phyloP scores from a whole-genome alignment of 2,797 vertebrate species.

The Melanotaenia nigrans region DNA sequence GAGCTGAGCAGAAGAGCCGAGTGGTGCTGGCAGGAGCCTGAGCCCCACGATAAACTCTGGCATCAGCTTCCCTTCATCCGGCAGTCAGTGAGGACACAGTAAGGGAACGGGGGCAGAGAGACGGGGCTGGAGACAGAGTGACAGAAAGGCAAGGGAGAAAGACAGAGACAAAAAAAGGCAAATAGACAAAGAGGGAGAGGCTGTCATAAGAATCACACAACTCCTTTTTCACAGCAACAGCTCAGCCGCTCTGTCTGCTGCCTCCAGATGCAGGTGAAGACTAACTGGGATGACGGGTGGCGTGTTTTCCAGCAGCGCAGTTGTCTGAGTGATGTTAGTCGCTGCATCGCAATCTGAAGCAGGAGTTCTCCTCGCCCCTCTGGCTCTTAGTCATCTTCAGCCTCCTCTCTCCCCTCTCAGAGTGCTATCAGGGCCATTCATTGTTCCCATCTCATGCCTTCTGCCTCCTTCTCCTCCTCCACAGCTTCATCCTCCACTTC shows the following conservation, averaged over 20 bases:
- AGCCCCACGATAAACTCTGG: slow-evolving; percentile 86
- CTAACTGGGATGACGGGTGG: slow-evolving; percentile 74
- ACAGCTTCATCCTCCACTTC: slow-evolving; percentile 70
- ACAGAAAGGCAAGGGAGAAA: slow-evolving; percentile 48
- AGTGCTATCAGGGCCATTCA: slow-evolving; percentile 73
- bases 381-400: slow-evolving; percentile 73
- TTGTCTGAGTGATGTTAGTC: slow-evolving; percentile 69
- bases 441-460: slow-evolving; percentile 71
- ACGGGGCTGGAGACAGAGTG: slow-evolving; percentile 63
- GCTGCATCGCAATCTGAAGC: slow-evolving; percentile 65
- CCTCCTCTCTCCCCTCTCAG: slow-evolving; percentile 62
- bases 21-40: slow-evolving; percentile 81
- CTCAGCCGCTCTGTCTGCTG: slow-evolving; percentile 62
- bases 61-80: slow-evolving; percentile 85
- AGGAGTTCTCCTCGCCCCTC: slow-evolving; percentile 55
- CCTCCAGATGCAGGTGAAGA: slow-evolving; percentile 63
- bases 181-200: slow-evolving; percentile 62
- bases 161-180: slow-evolving; percentile 51
- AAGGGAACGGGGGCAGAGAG: slow-evolving; percentile 76
- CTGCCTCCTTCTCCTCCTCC: slow-evolving; percentile 64
- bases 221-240: slow-evolving; percentile 63
- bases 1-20: slow-evolving; percentile 72
- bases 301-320: slow-evolving; percentile 58
- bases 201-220: slow-evolving; percentile 72
- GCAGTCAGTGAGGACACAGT: slow-evolving; percentile 81